Evolutionary conservation across 2,888 invertebrate species (phyloP).

Genomic region (Anoncus sp.): DNA sequence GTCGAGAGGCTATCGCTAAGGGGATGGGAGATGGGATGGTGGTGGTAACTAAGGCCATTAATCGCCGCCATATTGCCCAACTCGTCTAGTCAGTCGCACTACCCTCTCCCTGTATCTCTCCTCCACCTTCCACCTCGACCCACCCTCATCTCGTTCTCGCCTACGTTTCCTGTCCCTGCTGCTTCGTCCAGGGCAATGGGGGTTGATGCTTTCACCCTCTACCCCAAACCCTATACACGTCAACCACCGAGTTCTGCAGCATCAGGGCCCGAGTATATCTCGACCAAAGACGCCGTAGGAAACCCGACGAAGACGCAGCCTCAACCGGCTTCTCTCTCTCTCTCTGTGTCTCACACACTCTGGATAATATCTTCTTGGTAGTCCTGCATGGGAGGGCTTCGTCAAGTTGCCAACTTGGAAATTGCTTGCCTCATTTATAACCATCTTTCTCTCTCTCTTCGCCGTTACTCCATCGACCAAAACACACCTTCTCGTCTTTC

Average conservation of each 20-base stretch:
- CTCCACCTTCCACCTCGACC: conserved; percentile 18
- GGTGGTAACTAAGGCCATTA: conserved; percentile 77
- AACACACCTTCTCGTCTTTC: conserved; percentile 24
- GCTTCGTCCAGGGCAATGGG: conserved; percentile 41
- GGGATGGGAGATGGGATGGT: conserved; percentile 16
- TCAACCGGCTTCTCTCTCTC: too few relatives aligned
- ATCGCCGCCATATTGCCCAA: conserved; percentile 78
- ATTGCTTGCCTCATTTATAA: conserved; percentile 81
- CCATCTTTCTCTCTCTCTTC: conserved; percentile 53
- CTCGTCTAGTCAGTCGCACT: conserved; percentile 75
- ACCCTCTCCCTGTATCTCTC: conserved; percentile 49
- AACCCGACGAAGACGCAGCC: conserved; percentile 46
- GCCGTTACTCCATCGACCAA: conserved; percentile 20
- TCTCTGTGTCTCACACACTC: conserved; percentile 41
- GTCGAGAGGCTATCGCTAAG: conserved; percentile 59
- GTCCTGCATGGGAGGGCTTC: conserved; percentile 67
- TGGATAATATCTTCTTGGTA: conserved; percentile 40
- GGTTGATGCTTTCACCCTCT: conserved; percentile 48
- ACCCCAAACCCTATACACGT: too few relatives aligned
- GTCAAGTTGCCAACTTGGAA: conserved; percentile 79
- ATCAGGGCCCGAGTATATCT: conserved; percentile 60
- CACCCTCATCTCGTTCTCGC: conserved; percentile 11
- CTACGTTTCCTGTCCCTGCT: conserved; percentile 19
- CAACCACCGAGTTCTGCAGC: conserved; percentile 64
- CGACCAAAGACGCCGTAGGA: conserved; percentile 53